A percentile compares a stretch with the other conserved stretches of the same genome.
Conservation (phyloP, 2,113 vertebrate species). For the Neodon shergylaensis region DNA sequence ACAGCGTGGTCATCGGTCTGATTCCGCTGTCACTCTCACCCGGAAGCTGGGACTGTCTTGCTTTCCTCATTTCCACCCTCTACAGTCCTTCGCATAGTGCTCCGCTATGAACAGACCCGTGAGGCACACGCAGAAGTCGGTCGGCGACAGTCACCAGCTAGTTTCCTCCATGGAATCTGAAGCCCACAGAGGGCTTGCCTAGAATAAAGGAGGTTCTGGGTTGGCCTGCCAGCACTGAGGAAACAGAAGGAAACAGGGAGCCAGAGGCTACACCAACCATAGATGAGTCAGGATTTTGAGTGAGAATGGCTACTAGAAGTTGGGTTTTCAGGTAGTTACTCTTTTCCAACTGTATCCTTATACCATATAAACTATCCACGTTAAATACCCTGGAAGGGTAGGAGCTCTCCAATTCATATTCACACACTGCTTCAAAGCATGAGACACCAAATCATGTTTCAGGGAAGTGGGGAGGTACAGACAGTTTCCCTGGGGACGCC, state of each 20-base stretch:
- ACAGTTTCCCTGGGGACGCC: background rate
- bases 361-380: background rate
- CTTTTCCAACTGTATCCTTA: slow-evolving; percentile 18
- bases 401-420: background rate
- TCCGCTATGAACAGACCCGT: background rate
- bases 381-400: background rate
- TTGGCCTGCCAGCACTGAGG: background rate
- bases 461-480: background rate
- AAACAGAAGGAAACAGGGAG: background rate
- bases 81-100: background rate
- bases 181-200: background rate
- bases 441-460: background rate
- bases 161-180: background rate
- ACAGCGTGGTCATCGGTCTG: background rate
- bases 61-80: background rate
- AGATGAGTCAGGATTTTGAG: background rate
- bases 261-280: background rate
- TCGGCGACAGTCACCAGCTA: background rate
- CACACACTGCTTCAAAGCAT: background rate
- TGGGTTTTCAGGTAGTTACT: slow-evolving; percentile 4
- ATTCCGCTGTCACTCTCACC: background rate
- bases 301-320: background rate
- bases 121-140: slow-evolving; percentile 13
- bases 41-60: background rate
- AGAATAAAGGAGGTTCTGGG: background rate